Percentiles rank a stretch among this genome's conserved stretches.
Conservation (phyloP, 2,113 vertebrate species). For the Bothrops jararaca region DNA sequence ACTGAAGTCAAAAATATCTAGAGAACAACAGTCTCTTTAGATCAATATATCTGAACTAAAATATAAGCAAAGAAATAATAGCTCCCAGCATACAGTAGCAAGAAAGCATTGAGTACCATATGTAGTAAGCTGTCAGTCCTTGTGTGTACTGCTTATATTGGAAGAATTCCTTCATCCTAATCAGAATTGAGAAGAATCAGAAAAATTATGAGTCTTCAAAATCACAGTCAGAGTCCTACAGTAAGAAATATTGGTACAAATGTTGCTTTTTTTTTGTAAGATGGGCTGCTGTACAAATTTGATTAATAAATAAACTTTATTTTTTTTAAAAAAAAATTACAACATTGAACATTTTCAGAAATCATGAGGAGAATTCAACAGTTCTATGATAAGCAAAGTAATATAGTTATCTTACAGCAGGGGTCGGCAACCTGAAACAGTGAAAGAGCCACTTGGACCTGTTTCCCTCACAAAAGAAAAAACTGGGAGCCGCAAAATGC, state of each 20-base stretch:
- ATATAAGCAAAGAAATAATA: neutral
- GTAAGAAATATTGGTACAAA: neutral
- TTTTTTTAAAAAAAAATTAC: neutral
- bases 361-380: neutral
- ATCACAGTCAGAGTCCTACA: neutral
- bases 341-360: neutral
- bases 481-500: no score
- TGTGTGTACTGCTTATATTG: neutral
- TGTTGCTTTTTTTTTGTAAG: neutral
- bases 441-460: no score
- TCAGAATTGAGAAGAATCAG: neutral
- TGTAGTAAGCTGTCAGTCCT: neutral
- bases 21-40: neutral
- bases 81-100: neutral
- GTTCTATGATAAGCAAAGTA: neutral
- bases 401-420: neutral
- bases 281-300: neutral
- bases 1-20: neutral
- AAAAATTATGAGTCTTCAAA: neutral
- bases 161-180: neutral
- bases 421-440: no score
- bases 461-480: no score
- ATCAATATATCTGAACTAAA: neutral
- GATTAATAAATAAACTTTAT: neutral
- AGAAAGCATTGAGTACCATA: neutral